These are phyloP conservation scores for Taeniopygia guttata DNA, from an alignment of 2,797 vertebrate genomes.

Conservation along the genomic window DNA sequence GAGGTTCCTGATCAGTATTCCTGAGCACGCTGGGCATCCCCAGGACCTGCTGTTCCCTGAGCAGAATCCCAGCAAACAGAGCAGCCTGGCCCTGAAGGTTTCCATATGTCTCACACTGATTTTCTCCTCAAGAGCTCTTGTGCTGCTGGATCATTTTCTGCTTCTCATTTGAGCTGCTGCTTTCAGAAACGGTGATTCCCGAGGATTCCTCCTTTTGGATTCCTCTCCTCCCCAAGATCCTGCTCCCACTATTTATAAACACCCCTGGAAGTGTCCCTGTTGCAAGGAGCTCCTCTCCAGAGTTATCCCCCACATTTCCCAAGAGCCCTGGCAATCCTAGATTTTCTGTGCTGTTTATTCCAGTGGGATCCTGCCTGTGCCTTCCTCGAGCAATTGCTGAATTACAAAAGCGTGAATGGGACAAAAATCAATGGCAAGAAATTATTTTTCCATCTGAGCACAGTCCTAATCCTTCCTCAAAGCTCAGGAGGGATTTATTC, in stretches of 20 bases:
- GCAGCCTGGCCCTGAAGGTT: neutral
- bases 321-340: neutral
- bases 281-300: neutral
- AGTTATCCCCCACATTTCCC: neutral
- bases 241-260: conserved; percentile 1
- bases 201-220: neutral
- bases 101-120: neutral
- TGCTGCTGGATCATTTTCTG: conserved; percentile 1
- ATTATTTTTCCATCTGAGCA: neutral
- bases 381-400: neutral
- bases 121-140: conserved; percentile 16
- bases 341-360: neutral
- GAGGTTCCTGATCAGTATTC: neutral
- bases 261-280: neutral
- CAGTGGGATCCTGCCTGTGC: neutral
- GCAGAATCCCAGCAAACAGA: conserved; percentile 4
- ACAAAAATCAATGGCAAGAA: neutral
- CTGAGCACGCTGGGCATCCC: neutral
- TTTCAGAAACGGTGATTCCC: neutral
- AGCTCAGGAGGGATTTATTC: neutral
- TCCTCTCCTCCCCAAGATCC: neutral
- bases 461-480: neutral
- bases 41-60: neutral
- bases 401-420: neutral
- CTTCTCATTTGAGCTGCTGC: neutral